Evolutionary conservation across 2,113 vertebrate genomes (phyloP).

Genomic region (Aldabrachelys gigantea): DNA sequence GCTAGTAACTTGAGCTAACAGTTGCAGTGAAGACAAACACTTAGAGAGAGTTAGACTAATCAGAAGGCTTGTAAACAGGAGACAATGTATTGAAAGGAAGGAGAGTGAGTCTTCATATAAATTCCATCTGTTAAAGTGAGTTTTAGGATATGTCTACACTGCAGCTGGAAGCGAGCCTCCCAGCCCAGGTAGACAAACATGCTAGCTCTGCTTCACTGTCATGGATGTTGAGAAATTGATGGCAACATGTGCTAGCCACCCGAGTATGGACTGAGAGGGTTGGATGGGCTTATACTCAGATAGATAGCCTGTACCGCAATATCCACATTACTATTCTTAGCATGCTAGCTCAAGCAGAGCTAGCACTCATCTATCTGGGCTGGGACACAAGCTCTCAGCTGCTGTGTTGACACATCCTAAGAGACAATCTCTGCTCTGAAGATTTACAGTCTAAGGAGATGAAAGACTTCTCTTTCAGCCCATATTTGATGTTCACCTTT

Average conservation of each 20-base stretch:
- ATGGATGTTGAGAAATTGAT: background rate
- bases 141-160: background rate
- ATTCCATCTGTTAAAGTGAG: background rate
- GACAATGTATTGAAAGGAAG: background rate
- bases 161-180: background rate
- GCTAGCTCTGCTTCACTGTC: background rate
- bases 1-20: background rate
- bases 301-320: too few relatives aligned
- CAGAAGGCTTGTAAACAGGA: background rate
- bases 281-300: too few relatives aligned
- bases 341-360: background rate
- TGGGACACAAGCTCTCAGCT: background rate
- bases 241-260: background rate
- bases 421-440: background rate
- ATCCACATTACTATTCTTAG: too few relatives aligned
- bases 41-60: rapidly evolving
- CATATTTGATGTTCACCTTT: background rate
- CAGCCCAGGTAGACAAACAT: background rate
- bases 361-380: background rate
- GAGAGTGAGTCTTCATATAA: background rate
- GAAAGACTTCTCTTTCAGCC: background rate
- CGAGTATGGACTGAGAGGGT: background rate
- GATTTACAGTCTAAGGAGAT: background rate
- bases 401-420: background rate
- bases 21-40: background rate